These are phyloP conservation scores for Sericinus montela DNA, from an alignment of 2,888 invertebrate genomes.

Conservation along the genomic window DNA sequence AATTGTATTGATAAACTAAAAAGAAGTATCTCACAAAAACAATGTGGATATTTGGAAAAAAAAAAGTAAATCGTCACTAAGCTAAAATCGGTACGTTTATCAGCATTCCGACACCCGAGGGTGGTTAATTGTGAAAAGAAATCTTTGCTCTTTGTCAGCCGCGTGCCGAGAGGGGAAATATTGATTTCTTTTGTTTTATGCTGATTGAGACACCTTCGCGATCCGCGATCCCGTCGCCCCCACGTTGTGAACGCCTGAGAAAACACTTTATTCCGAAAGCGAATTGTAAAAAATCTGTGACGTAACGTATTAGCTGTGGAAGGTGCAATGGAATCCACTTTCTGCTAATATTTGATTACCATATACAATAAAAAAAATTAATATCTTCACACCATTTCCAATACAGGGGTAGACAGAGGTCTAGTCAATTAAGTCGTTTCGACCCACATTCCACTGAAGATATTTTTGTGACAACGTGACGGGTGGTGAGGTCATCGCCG, in stretches of 20 bases:
- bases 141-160: slow-evolving; percentile 78
- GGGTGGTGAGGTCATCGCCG: too few relatives aligned
- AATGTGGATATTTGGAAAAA: slow-evolving; percentile 14
- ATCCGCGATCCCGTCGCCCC: slow-evolving; percentile 53
- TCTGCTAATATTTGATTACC: too few relatives aligned
- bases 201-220: slow-evolving; percentile 78
- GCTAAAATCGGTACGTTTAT: slow-evolving; percentile 58
- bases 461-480: too few relatives aligned
- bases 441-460: too few relatives aligned
- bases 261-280: slow-evolving; percentile 67
- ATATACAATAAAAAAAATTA: too few relatives aligned
- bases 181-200: slow-evolving; percentile 80
- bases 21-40: neutral
- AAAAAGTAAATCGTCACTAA: slow-evolving; percentile 41
- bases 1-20: too few relatives aligned
- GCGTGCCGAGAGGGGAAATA: slow-evolving; percentile 59
- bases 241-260: slow-evolving; percentile 57
- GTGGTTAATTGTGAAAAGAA: slow-evolving; percentile 79
- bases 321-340: too few relatives aligned
- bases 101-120: slow-evolving; percentile 62
- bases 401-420: too few relatives aligned
- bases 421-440: too few relatives aligned
- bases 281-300: slow-evolving; percentile 44
- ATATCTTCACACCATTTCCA: too few relatives aligned
- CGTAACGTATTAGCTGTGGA: slow-evolving; percentile 24